Base-by-base conservation (phyloP, 1,140 invertebrate genomes). In the Trissolcus basalis region DNA sequence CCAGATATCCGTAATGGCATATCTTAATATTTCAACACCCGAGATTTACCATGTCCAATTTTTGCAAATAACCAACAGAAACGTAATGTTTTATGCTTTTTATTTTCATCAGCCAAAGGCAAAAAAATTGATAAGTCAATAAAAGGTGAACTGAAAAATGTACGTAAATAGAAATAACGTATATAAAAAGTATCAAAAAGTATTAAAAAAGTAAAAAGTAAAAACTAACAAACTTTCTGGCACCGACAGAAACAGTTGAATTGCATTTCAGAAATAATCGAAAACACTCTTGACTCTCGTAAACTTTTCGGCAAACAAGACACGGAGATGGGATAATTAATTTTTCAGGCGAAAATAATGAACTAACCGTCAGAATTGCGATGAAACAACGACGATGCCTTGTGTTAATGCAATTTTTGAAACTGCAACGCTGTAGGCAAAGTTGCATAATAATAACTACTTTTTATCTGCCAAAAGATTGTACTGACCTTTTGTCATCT, bases 1-100 rank as follows among this genome's bases (percentile, higher is more conserved):
- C 67, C 39, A 44, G 67, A 70, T 70, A 61, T 70, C 58, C 58
- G 67, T 49, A 49, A 49, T 56, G 16, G 19, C 44, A 56, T 63
- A 56, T 41, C 56, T 70, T 54, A 60, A 70, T 54, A 61, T 70
- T 70, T 70, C 67, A 61, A 49, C 67, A 61, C 44, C 39, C 49
- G 50, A 55, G 60, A 41, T 53, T 55, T 70, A 43, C 61, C 55
- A 61, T n/a, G n/a, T n/a, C n/a, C n/a, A n/a, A n/a, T n/a, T n/a
- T n/a, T 27, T 27, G 6, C 1, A 27, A 27, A 27, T 27, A 27
- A 27, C 2, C 19, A 27, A 27, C 1, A 27, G 19, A 27, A 27
- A 3, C 6, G 19, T 27, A 27, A 27, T 6, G 19, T 27, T 1
- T 6, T 27, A 27, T 27, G 6, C 6, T 27, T 39, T 39, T 39